Evolutionary conservation across 2,888 invertebrate species (phyloP).

Genomic region (Tachina fera): DNA sequence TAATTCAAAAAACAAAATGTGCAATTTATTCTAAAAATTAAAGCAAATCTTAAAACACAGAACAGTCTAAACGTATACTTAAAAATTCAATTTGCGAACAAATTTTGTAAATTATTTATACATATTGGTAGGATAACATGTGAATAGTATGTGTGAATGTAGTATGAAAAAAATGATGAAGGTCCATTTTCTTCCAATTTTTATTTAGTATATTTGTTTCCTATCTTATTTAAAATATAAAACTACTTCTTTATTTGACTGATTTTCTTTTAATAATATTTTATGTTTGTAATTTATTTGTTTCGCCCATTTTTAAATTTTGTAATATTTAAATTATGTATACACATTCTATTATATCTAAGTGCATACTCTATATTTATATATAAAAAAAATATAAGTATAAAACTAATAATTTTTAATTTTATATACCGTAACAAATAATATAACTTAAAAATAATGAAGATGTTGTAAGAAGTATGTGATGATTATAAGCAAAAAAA

Average conservation of each 20-base stretch:
- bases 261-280: constrained; percentile 35
- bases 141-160: background rate
- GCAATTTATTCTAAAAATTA: constrained; percentile 48
- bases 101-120: constrained; percentile 47
- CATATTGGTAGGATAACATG: constrained; percentile 11
- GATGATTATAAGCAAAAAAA: constrained; percentile 67
- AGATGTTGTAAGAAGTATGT: constrained; percentile 68
- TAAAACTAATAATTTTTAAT: constrained; percentile 56
- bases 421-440: constrained; percentile 48
- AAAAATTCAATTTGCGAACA: constrained; percentile 61
- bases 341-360: constrained; percentile 46
- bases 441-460: constrained; percentile 36
- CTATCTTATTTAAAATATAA: constrained; percentile 7
- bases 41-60: background rate
- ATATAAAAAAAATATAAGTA: constrained; percentile 20
- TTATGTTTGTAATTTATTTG: constrained; percentile 61
- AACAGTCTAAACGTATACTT: constrained; percentile 61
- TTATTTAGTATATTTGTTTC: constrained; percentile 30
- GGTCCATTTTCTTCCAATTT: constrained; percentile 54
- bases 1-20: constrained; percentile 48
- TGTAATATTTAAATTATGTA: constrained; percentile 54
- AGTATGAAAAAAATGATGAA: constrained; percentile 4
- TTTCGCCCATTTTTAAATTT: constrained; percentile 51
- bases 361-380: constrained; percentile 46
- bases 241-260: constrained; percentile 33